phyloP scores from a whole-genome alignment of 2,797 vertebrate genomes.

The Melanotaenia trifasciata region DNA sequence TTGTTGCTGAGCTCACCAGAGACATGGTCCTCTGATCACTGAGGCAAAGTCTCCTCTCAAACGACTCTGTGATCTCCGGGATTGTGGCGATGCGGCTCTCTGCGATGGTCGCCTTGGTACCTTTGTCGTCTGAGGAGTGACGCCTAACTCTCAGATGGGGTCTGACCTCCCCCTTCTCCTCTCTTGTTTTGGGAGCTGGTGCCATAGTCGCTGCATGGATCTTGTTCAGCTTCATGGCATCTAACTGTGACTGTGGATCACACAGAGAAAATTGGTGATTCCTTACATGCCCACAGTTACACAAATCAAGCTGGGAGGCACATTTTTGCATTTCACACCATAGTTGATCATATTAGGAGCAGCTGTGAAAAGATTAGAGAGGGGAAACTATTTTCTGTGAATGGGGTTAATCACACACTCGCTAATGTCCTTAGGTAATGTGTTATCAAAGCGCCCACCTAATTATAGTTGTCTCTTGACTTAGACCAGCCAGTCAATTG shows the following conservation, averaged over 20 bases:
- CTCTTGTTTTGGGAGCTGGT: slow-evolving; percentile 78
- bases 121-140: slow-evolving; percentile 80
- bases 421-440: slow-evolving; percentile 50
- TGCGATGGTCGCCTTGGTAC: slow-evolving; percentile 64
- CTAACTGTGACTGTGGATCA: slow-evolving; percentile 84
- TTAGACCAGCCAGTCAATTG: slow-evolving; percentile 6
- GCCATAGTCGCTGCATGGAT: slow-evolving; percentile 79
- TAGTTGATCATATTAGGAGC: background rate
- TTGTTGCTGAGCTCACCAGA: slow-evolving; percentile 78
- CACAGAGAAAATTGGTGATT: background rate
- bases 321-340: background rate
- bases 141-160: slow-evolving; percentile 78
- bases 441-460: slow-evolving; percentile 14
- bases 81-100: slow-evolving; percentile 84
- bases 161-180: slow-evolving; percentile 80
- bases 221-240: slow-evolving; percentile 82
- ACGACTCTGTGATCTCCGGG: slow-evolving; percentile 88
- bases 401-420: slow-evolving; percentile 22
- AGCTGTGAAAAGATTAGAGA: background rate
- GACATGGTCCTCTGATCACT: slow-evolving; percentile 79
- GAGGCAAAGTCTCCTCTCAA: slow-evolving; percentile 86
- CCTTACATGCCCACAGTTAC: background rate
- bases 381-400: slow-evolving; percentile 14
- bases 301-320: background rate
- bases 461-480: slow-evolving; percentile 39